Evolutionary conservation across 2,888 invertebrate species (phyloP).

Genomic region (Spodoptera picta): DNA sequence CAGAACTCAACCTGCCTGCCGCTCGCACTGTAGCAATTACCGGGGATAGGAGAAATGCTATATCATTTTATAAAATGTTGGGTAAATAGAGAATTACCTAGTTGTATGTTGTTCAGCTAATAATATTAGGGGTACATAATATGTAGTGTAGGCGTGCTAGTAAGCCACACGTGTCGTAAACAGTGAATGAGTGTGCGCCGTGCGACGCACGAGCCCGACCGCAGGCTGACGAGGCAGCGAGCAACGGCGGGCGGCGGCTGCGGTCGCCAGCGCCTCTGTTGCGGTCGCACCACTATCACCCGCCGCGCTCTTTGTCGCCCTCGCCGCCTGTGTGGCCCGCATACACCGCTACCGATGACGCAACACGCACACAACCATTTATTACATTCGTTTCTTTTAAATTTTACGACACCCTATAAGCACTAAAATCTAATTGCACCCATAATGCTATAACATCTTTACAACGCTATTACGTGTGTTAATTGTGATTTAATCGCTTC

Average conservation of each 20-base stretch:
- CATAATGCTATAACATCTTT: constrained; percentile 64
- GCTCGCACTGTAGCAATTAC: constrained; percentile 19
- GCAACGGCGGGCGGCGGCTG: constrained; percentile 44
- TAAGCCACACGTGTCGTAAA: constrained; percentile 59
- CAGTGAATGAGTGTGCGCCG: constrained; percentile 54
- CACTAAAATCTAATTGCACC: constrained; percentile 72
- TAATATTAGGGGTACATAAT: constrained; percentile 8
- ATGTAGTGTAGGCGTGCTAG: constrained; percentile 14
- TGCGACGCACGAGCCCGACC: constrained; percentile 58
- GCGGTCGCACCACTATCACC: constrained; percentile 65
- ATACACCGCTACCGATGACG: constrained; percentile 56
- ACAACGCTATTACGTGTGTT: constrained; percentile 66
- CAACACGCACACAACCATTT: constrained; percentile 60
- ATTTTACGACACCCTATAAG: constrained; percentile 71
- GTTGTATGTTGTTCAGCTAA: constrained; percentile 1
- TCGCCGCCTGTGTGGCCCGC: constrained; percentile 69
- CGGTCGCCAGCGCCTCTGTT: constrained; percentile 67
- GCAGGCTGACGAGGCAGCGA: constrained; percentile 65
- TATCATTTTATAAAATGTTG: background rate
- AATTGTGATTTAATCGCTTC: constrained; percentile 70
- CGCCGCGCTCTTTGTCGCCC: constrained; percentile 55
- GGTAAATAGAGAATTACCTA: background rate
- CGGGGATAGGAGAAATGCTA: constrained; percentile 5
- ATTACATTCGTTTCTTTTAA: constrained; percentile 65
- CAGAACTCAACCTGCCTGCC: constrained; percentile 29